Conservation (phyloP, 2,797 vertebrate species). For the Diglossa cyanea region DNA sequence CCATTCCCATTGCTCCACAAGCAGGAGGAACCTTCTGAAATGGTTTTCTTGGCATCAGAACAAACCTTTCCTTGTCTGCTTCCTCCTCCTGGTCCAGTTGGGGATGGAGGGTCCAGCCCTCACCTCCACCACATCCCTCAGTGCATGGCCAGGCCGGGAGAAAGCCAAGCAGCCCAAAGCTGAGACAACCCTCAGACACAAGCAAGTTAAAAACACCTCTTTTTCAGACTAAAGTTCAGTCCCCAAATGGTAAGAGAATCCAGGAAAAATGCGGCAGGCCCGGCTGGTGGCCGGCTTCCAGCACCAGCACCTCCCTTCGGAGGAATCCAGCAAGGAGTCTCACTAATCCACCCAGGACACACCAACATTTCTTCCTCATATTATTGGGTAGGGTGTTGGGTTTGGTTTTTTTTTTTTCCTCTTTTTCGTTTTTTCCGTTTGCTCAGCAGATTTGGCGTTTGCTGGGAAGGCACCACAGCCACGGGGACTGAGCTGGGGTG, state of each 20-base stretch:
- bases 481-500: rapidly evolving
- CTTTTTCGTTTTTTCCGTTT: neutral
- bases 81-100: neutral
- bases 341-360: conserved; percentile 59
- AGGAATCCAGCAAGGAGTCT: conserved; percentile 59
- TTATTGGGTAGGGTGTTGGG: neutral
- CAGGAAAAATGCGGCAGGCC: conserved; percentile 55
- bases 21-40: neutral
- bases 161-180: neutral
- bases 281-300: conserved; percentile 38
- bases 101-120: neutral
- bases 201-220: conserved; percentile 27
- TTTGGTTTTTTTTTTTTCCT: neutral
- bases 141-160: rapidly evolving
- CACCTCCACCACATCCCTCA: neutral
- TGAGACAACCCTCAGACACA: neutral
- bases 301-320: conserved; percentile 48
- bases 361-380: conserved; percentile 47
- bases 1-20: neutral
- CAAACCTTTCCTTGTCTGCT: neutral
- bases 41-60: neutral
- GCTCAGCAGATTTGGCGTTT: conserved; percentile 17
- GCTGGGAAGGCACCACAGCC: neutral
- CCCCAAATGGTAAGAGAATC: conserved; percentile 53
- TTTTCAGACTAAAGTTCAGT: conserved; percentile 53